phyloP scores from a whole-genome alignment of 2,888 invertebrate genomes.

The Adineta ricciae region DNA sequence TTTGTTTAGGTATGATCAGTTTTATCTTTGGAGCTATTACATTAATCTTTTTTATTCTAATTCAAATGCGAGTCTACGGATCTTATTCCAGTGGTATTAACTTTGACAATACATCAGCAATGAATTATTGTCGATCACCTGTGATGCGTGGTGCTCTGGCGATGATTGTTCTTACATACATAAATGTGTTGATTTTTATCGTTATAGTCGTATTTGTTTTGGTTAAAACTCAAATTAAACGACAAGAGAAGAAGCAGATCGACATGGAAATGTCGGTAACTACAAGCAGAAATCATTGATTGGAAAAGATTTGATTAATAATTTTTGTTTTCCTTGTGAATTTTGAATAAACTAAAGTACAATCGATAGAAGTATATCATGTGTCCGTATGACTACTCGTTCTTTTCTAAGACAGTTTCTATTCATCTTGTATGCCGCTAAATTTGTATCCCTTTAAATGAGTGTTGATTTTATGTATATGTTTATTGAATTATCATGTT shows the following conservation, averaged over 20 bases:
- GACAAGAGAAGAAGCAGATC: neutral
- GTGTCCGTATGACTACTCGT: no score
- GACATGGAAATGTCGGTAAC: neutral
- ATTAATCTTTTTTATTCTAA: neutral
- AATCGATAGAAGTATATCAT: neutral
- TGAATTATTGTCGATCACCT: neutral
- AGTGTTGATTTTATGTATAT: no score
- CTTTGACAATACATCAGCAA: neutral
- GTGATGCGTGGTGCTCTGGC: neutral
- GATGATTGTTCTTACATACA: neutral
- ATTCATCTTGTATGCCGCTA: no score
- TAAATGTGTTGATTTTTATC: neutral
- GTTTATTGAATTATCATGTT: no score
- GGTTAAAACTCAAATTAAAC: neutral
- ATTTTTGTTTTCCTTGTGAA: neutral
- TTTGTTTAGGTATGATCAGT: neutral
- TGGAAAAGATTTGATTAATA: no score
- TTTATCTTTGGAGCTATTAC: neutral
- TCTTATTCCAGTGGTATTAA: neutral
- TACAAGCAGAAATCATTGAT: neutral
- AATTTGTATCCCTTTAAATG: no score
- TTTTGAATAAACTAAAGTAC: neutral
- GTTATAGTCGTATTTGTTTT: neutral
- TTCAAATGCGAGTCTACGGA: neutral
- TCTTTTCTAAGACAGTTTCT: no score